Evolutionary conservation across 2,888 invertebrate genomes (phyloP), one percentile per base, ranked within the genome.

Genomic region (Ctena decussata): DNA sequence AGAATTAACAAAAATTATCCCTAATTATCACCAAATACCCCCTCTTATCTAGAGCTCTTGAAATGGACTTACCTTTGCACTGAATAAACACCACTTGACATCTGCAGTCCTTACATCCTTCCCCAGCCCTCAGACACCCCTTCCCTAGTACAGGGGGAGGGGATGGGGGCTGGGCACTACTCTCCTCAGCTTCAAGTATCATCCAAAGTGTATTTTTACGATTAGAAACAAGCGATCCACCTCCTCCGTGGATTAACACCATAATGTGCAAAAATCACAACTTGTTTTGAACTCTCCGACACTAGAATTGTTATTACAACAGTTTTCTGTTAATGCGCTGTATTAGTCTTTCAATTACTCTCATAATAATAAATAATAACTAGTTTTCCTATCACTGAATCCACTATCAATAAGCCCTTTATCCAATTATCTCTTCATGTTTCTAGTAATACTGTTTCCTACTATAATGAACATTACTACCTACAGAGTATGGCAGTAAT

Each of bases 11-110:
- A n/a, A n/a, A n/a, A n/a, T n/a, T n/a, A n/a, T n/a, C n/a, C n/a
- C n/a, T n/a, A n/a, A n/a, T n/a, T n/a, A n/a, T n/a, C n/a, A n/a
- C n/a, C n/a, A n/a, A n/a, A n/a, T n/a, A n/a, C n/a, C n/a, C n/a
- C n/a, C n/a, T n/a, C n/a, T n/a, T n/a, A n/a, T n/a, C n/a, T n/a
- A n/a, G n/a, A n/a, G n/a, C n/a, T n/a, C n/a, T n/a, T n/a, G n/a
- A n/a, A n/a, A n/a, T n/a, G 8, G 21, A 6, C 90, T 88, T 83
- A 89, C 91, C 91, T 90, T 90, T 90, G 32, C 87, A 87, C 39
- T 86, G 82, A 65, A 80, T 86, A 83, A 89, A 91, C 27, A 90
- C 84, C 44, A 90, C 89, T 77, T 91, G 86, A 82, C 91, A 91
- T 70, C 85, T 80, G 65, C 90, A 90, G 78, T 90, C 89, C 70